Evolutionary conservation across 2,888 invertebrate genomes (phyloP).

Genomic region (Microchrysa polita): DNA sequence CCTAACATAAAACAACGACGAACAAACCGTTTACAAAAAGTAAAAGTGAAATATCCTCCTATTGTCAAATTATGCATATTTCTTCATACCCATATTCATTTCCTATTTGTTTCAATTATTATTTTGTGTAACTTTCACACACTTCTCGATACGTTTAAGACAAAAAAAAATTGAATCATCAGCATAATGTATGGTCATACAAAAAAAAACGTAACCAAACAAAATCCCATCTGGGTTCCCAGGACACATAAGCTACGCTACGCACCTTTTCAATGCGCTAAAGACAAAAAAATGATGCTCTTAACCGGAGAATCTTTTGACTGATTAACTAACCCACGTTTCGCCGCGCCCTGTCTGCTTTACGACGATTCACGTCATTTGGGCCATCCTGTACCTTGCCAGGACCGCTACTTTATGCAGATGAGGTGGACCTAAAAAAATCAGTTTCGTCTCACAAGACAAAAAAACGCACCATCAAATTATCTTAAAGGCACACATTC

Average conservation of each 20-base stretch:
- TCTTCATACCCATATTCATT: not conserved
- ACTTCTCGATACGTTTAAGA: not conserved
- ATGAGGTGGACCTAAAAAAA: not conserved
- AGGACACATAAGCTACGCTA: not conserved
- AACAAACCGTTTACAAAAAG: not conserved
- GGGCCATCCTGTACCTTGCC: conserved; percentile 20
- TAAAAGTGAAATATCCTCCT: not conserved
- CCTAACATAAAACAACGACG: too few species aligned
- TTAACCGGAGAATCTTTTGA: conserved; percentile 4
- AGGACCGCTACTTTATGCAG: not conserved
- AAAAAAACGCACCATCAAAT: conserved; percentile 30
- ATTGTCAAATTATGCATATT: not conserved
- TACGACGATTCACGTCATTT: conserved; percentile 16
- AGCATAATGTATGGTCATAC: too few species aligned
- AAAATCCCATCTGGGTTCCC: not conserved
- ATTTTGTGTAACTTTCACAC: conserved; percentile 1
- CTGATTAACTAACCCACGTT: conserved; percentile 21
- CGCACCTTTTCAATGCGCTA: not conserved
- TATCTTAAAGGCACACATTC: conserved; percentile 1
- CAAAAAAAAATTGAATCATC: conserved; percentile 3
- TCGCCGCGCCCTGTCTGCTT: too few species aligned
- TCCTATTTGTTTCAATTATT: not conserved
- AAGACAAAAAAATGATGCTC: conserved; percentile 2
- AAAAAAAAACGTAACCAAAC: not conserved
- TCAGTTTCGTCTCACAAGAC: not conserved